Percentiles rank a stretch among this genome's conserved stretches.
phyloP scores from a whole-genome alignment of 1,140 invertebrate species.

The Amphibalanus amphitrite region DNA sequence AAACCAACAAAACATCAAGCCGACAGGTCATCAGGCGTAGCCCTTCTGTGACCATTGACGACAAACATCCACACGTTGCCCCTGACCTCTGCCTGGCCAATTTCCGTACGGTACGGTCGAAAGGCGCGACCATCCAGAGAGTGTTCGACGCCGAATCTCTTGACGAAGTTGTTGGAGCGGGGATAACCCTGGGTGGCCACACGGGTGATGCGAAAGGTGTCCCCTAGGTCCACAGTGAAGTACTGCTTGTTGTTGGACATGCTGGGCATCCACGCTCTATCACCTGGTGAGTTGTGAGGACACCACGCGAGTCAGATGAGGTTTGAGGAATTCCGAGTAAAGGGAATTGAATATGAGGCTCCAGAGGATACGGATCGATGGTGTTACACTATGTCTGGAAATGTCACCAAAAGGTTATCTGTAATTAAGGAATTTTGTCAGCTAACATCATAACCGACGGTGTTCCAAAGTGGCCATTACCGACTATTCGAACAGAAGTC shows the following conservation, averaged over 20 bases:
- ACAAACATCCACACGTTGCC: neutral
- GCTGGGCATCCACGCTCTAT: constrained; percentile 58
- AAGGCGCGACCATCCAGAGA: constrained; percentile 78
- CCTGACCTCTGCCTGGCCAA: constrained; percentile 55
- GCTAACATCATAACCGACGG: too few relatives aligned
- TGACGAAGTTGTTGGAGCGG: constrained; percentile 33
- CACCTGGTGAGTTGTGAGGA: constrained; percentile 33
- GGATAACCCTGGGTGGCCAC: constrained; percentile 67
- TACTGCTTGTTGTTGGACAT: constrained; percentile 71
- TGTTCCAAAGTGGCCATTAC: too few relatives aligned
- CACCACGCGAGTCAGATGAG: constrained; percentile 7
- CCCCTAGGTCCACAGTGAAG: constrained; percentile 57
- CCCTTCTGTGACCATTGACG: too few relatives aligned
- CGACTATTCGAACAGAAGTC: too few relatives aligned
- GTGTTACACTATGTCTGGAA: too few relatives aligned
- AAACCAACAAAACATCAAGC: too few relatives aligned
- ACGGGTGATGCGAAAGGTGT: constrained; percentile 49
- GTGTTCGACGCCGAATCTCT: constrained; percentile 47
- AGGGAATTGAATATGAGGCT: too few relatives aligned
- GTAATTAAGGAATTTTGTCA: too few relatives aligned
- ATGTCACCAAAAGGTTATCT: too few relatives aligned
- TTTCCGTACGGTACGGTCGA: constrained; percentile 47
- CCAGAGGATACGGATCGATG: too few relatives aligned
- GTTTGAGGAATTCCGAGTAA: too few relatives aligned
- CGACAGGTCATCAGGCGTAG: too few relatives aligned